Evolutionary conservation across 2,797 vertebrate genomes (phyloP).

Genomic region (Glyptemys insculpta): DNA sequence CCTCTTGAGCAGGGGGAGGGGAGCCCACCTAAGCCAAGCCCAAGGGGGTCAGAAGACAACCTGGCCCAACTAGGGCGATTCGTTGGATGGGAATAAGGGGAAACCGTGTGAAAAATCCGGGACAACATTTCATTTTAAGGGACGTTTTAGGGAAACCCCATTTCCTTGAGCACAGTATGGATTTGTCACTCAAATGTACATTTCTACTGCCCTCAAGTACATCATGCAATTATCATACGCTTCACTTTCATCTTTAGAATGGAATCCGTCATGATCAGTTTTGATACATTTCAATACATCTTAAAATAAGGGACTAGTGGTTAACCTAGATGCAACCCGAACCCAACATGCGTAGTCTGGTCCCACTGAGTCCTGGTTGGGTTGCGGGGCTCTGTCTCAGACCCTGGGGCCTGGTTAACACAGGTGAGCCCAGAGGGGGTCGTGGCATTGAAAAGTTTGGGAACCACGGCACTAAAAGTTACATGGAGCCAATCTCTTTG

Average conservation of each 20-base stretch:
- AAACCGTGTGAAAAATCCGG: background rate
- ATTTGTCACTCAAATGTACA: background rate
- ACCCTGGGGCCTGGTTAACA: too few relatives aligned
- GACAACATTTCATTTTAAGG: background rate
- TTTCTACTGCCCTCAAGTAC: background rate
- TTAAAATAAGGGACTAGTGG: background rate
- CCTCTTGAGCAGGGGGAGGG: background rate
- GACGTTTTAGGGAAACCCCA: background rate
- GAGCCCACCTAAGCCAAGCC: background rate
- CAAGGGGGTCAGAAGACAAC: background rate
- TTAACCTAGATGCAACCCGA: too few relatives aligned
- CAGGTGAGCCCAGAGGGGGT: too few relatives aligned
- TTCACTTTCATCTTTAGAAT: background rate
- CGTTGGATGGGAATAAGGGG: too few relatives aligned
- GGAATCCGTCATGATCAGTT: background rate
- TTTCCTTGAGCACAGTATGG: background rate
- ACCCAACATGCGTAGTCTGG: too few relatives aligned
- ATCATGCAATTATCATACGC: too few relatives aligned
- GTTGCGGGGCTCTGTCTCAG: too few relatives aligned
- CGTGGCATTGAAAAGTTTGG: too few relatives aligned
- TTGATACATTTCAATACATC: background rate
- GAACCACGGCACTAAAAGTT: background rate
- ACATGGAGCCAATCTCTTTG: background rate
- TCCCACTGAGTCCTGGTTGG: too few relatives aligned
- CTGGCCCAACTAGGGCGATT: background rate